Percentiles rank a stretch among this genome's conserved stretches.
Evolutionary conservation across 2,888 invertebrate genomes (phyloP).

Genomic region (Apoderus coryli): DNA sequence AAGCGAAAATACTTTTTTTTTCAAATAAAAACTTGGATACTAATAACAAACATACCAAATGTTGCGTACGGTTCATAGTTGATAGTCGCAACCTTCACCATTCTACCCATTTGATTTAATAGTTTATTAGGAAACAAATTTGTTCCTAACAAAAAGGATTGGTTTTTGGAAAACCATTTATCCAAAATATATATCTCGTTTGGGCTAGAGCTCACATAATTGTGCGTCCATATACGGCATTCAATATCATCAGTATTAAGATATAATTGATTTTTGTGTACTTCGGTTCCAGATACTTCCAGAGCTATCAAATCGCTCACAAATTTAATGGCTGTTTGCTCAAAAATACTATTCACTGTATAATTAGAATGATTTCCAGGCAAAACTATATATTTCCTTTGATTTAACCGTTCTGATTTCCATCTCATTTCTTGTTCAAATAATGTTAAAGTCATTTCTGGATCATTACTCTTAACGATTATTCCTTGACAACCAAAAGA

Average conservation of each 20-base stretch:
- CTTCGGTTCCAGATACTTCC: not conserved
- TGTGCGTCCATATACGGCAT: slow-evolving; percentile 6
- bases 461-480: slow-evolving; percentile 11
- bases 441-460: slow-evolving; percentile 5
- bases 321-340: slow-evolving; percentile 11
- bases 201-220: slow-evolving; percentile 5
- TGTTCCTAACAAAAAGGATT: slow-evolving; percentile 8
- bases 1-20: no score
- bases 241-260: no score
- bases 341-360: slow-evolving; percentile 7
- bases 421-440: slow-evolving; percentile 12
- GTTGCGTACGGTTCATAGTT: slow-evolving; percentile 6
- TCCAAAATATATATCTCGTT: slow-evolving; percentile 11
- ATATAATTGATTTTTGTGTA: no score
- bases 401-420: slow-evolving; percentile 11
- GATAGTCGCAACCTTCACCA: slow-evolving; percentile 2
- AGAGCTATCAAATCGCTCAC: slow-evolving; percentile 11
- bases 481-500: slow-evolving; percentile 15
- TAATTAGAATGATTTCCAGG: slow-evolving; percentile 5
- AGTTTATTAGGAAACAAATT: slow-evolving; percentile 14
- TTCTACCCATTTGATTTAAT: slow-evolving; percentile 4
- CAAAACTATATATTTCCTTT: slow-evolving; percentile 10
- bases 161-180: slow-evolving; percentile 11
- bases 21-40: no score
- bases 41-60: not conserved